A percentile compares a stretch with the other conserved stretches of the same genome.
Conservation (phyloP, 2,888 invertebrate species). For the Cheilosia variabilis region DNA sequence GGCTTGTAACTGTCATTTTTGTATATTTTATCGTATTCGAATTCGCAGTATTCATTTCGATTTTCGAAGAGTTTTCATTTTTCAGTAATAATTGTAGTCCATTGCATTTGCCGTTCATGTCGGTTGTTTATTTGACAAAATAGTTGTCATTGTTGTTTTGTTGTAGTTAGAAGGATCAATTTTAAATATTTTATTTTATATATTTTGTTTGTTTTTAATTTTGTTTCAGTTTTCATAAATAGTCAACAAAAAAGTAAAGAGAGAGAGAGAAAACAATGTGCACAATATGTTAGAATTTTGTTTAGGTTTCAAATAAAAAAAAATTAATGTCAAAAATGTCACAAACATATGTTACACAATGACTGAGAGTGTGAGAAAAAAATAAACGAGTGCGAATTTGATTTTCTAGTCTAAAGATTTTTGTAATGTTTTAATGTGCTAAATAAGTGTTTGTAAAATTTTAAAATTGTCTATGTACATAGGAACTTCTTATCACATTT, state of each 20-base stretch:
- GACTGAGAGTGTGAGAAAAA: slow-evolving; percentile 51
- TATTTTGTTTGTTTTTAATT: slow-evolving; percentile 68
- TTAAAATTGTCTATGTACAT: slow-evolving; percentile 50
- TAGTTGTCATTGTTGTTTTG: slow-evolving; percentile 37
- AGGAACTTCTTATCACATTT: slow-evolving; percentile 72
- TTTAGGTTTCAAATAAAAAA: slow-evolving; percentile 70
- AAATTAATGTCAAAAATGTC: slow-evolving; percentile 60
- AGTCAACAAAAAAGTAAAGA: slow-evolving; percentile 77
- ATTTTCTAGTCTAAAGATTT: slow-evolving; percentile 42
- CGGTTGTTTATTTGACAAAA: slow-evolving; percentile 65
- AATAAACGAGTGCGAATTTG: slow-evolving; percentile 30
- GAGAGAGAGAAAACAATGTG: slow-evolving; percentile 82
- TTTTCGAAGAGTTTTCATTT: slow-evolving; percentile 40
- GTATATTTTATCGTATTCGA: slow-evolving; percentile 45
- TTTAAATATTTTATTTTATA: slow-evolving; percentile 75
- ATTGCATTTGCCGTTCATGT: slow-evolving; percentile 71
- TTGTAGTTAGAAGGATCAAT: slow-evolving; percentile 69
- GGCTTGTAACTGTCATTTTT: slow-evolving; percentile 85
- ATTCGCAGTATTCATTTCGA: slow-evolving; percentile 72
- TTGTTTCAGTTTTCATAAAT: slow-evolving; percentile 65
- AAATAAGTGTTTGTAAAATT: slow-evolving; percentile 60
- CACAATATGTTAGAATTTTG: slow-evolving; percentile 83
- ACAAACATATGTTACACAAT: slow-evolving; percentile 66
- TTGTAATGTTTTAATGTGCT: slow-evolving; percentile 15
- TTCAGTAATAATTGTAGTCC: slow-evolving; percentile 9